phyloP scores from a whole-genome alignment of 1,140 invertebrate species.

The Camponotus vicinus region DNA sequence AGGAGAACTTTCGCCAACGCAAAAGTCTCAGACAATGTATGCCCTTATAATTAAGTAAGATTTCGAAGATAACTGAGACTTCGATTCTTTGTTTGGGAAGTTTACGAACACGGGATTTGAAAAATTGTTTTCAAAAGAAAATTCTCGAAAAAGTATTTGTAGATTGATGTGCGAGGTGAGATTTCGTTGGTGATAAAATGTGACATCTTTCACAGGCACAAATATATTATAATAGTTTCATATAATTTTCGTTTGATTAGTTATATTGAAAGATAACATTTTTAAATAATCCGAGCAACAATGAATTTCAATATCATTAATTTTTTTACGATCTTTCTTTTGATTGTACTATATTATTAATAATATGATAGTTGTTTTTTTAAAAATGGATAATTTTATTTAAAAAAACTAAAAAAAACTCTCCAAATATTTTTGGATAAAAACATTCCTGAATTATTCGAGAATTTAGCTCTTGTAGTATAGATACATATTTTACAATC shows the following conservation, averaged over 20 bases:
- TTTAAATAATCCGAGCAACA: background rate
- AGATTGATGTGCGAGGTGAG: background rate
- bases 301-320: background rate
- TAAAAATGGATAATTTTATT: background rate
- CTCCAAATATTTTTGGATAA: background rate
- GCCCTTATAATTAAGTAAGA: slow-evolving; percentile 56
- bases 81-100: slow-evolving; percentile 25
- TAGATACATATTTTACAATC: background rate
- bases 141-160: slow-evolving; percentile 15
- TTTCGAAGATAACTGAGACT: slow-evolving; percentile 26
- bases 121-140: slow-evolving; percentile 46
- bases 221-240: background rate
- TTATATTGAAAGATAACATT: background rate
- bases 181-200: background rate
- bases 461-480: background rate
- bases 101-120: slow-evolving; percentile 39
- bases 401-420: background rate
- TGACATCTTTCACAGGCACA: background rate
- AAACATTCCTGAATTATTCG: background rate
- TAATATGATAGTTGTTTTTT: background rate
- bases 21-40: slow-evolving; percentile 44
- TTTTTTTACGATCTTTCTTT: background rate
- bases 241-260: background rate
- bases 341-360: slow-evolving; percentile 19
- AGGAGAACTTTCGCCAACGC: slow-evolving; percentile 33